Evolutionary conservation across 2,113 vertebrate species (phyloP).

Genomic region (Oreotrochilus melanogaster): DNA sequence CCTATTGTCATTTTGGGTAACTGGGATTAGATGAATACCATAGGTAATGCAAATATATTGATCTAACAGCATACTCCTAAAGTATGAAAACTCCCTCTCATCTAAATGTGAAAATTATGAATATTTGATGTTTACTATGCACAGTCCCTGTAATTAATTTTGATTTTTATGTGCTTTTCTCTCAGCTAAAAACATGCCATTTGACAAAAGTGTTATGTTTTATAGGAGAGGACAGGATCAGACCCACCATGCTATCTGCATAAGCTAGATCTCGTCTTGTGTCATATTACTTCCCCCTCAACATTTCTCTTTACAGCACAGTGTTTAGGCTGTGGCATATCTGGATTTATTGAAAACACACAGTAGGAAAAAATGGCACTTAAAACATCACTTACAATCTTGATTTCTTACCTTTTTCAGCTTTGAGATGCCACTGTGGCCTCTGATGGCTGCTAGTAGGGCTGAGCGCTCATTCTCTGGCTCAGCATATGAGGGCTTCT

Average conservation of each 20-base stretch:
- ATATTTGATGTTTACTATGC: background rate
- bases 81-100: background rate
- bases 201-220: background rate
- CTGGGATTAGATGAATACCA: background rate
- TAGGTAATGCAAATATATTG: background rate
- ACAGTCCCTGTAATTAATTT: background rate
- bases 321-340: background rate
- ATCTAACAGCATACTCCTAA: background rate
- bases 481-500: slow-evolving; percentile 72
- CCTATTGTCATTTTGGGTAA: background rate
- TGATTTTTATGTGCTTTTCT: background rate
- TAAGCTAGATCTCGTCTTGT: background rate
- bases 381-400: background rate
- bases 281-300: background rate
- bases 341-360: background rate
- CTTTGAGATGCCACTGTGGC: slow-evolving; percentile 77
- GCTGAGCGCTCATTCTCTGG: slow-evolving; percentile 85
- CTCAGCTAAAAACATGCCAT: background rate
- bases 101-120: background rate
- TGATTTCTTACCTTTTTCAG: slow-evolving; percentile 86
- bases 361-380: background rate
- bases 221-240: background rate
- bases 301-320: background rate
- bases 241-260: rapidly evolving
- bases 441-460: slow-evolving; percentile 90